A percentile compares a stretch with the other conserved stretches of the same genome.
phyloP scores from a whole-genome alignment of 1,140 invertebrate genomes.

The Zaprionus ornatus region DNA sequence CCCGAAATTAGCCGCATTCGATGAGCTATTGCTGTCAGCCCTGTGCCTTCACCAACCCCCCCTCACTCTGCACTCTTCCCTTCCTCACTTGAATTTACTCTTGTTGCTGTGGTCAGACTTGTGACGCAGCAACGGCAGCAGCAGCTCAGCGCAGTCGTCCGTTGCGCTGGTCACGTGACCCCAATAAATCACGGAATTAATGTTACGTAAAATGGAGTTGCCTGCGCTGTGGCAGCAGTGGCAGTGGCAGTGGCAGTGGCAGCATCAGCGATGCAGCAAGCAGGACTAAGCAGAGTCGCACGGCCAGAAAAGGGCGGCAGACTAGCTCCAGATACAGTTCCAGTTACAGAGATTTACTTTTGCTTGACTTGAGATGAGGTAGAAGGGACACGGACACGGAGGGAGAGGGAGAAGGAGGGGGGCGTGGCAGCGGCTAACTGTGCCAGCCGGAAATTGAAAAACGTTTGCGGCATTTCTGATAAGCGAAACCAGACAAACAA shows the following conservation, averaged over 20 bases:
- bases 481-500: constrained; percentile 42
- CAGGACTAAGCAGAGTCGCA: background rate
- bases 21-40: background rate
- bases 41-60: background rate
- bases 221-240: background rate
- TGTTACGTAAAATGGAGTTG: constrained; percentile 84
- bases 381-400: background rate
- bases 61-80: too few relatives aligned
- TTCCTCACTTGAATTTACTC: background rate
- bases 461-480: constrained; percentile 79
- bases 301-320: too few relatives aligned
- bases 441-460: constrained; percentile 79
- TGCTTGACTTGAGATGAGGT: background rate
- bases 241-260: background rate
- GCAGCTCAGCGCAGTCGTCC: constrained; percentile 66
- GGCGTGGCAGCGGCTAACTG: constrained; percentile 55
- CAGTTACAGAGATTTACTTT: constrained; percentile 5
- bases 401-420: constrained; percentile 3
- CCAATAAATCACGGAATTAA: constrained; percentile 84
- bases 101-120: constrained; percentile 49
- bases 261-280: background rate
- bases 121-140: constrained; percentile 41
- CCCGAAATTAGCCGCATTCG: background rate
- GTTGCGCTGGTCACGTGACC: constrained; percentile 83
- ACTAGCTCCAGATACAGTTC: background rate